These are phyloP conservation scores for Lutjanus argentimaculatus DNA, from an alignment of 2,797 vertebrate genomes.

Conservation along the genomic window DNA sequence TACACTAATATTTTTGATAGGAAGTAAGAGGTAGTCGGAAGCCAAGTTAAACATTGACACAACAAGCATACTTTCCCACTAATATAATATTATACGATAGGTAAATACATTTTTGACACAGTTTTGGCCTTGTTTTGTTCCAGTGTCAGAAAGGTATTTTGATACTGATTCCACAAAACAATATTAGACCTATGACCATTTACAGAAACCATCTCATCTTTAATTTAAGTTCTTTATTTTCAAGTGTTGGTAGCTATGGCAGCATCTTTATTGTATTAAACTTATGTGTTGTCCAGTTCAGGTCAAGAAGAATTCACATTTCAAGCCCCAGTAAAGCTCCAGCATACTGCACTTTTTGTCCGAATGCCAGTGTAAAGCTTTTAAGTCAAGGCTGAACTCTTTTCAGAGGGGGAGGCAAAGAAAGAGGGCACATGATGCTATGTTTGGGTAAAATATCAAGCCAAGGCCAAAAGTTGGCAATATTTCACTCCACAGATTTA, in stretches of 20 bases:
- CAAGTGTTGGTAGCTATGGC: background rate
- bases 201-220: constrained; percentile 18
- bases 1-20: constrained; percentile 40
- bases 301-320: constrained; percentile 42
- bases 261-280: background rate
- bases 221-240: constrained; percentile 10
- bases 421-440: constrained; percentile 55
- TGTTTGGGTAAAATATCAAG: constrained; percentile 73
- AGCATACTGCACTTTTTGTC: constrained; percentile 48
- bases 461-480: constrained; percentile 54
- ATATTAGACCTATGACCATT: constrained; percentile 9
- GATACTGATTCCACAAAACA: constrained; percentile 14
- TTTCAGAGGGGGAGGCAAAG: constrained; percentile 39
- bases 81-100: constrained; percentile 16
- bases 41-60: constrained; percentile 51
- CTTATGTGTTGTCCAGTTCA: constrained; percentile 24
- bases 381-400: constrained; percentile 55
- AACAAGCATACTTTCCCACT: constrained; percentile 5
- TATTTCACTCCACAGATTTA: constrained; percentile 36
- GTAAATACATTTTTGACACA: constrained; percentile 28
- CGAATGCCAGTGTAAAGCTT: constrained; percentile 58
- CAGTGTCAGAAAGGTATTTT: constrained; percentile 31
- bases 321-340: constrained; percentile 48
- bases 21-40: constrained; percentile 6
- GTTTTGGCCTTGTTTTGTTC: constrained; percentile 17